Conservation (phyloP, 2,797 vertebrate species). For the Gallinago nigripennis region DNA sequence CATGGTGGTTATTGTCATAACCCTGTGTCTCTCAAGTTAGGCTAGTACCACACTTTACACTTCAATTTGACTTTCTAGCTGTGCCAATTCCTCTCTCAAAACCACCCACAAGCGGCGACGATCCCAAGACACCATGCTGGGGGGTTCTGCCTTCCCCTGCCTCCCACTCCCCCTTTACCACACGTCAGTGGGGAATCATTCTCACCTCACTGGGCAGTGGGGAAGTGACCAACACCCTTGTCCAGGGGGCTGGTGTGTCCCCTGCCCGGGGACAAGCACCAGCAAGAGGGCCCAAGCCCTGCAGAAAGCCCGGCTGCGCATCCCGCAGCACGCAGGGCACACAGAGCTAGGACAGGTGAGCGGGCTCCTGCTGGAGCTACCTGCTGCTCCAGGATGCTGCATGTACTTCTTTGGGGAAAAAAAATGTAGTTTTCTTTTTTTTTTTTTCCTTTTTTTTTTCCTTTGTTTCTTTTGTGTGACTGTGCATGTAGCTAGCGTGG, state of each 20-base stretch:
- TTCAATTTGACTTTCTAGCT: conserved; percentile 79
- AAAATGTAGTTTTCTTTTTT: neutral
- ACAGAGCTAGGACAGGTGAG: conserved; percentile 79
- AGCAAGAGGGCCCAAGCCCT: conserved; percentile 4
- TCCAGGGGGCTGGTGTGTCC: conserved; percentile 68
- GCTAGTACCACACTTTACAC: conserved; percentile 58
- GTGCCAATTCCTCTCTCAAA: conserved; percentile 86
- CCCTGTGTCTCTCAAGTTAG: conserved; percentile 72
- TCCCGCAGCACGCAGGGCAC: neutral
- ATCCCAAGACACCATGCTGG: conserved; percentile 78
- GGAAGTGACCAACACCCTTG: neutral
- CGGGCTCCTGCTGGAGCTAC: conserved; percentile 85
- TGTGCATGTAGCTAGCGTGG: conserved; percentile 74
- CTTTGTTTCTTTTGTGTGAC: conserved; percentile 71
- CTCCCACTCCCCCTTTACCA: conserved; percentile 8
- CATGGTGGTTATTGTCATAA: conserved; percentile 83
- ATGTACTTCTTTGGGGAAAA: conserved; percentile 65
- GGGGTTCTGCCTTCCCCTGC: conserved; percentile 55
- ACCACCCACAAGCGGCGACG: conserved; percentile 74
- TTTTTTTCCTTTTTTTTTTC: neutral
- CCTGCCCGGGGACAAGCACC: conserved; percentile 37
- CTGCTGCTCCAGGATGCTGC: conserved; percentile 73
- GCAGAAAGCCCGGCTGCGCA: neutral
- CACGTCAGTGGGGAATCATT: conserved; percentile 16
- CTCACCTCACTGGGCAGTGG: conserved; percentile 14